A percentile compares a stretch with the other conserved stretches of the same genome.
phyloP scores from a whole-genome alignment of 2,888 invertebrate genomes.

The Micoletzkya japonica region DNA sequence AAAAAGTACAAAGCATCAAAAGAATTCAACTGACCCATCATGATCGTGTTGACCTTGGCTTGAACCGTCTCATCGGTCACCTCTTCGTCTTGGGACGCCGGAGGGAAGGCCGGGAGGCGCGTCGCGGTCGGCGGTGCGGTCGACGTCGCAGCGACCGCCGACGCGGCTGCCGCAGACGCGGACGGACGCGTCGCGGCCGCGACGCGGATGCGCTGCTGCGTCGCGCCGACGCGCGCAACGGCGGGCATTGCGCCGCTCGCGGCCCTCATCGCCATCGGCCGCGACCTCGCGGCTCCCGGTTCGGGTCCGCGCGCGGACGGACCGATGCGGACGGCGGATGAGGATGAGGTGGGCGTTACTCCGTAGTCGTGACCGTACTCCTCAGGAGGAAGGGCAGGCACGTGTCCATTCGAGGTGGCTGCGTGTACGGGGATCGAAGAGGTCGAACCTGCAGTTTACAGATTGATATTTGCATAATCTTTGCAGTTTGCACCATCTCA shows the following conservation, averaged over 20 bases:
- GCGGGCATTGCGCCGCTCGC: background rate
- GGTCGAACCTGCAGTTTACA: too few species aligned
- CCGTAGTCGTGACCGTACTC: constrained; percentile 8
- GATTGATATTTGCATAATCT: too few species aligned
- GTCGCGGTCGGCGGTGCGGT: background rate
- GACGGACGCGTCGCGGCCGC: background rate
- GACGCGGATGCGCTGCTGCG: too few species aligned
- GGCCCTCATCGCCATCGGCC: background rate
- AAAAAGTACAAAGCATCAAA: background rate
- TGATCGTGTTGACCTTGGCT: constrained; percentile 15
- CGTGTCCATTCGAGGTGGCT: too few species aligned
- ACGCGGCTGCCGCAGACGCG: background rate
- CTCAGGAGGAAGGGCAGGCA: constrained; percentile 10
- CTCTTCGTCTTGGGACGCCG: background rate
- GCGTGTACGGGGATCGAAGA: too few species aligned
- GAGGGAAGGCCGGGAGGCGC: background rate
- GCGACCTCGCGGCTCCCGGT: background rate
- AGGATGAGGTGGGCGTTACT: background rate
- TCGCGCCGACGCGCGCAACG: too few species aligned
- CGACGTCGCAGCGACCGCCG: background rate
- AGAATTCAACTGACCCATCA: constrained; percentile 3
- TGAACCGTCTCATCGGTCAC: constrained; percentile 4
- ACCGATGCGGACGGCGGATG: background rate
- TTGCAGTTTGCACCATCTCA: too few species aligned
- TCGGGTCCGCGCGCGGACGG: background rate